Evolutionary conservation across 2,113 vertebrate genomes (phyloP).

Genomic region (Pao palembangensis): DNA sequence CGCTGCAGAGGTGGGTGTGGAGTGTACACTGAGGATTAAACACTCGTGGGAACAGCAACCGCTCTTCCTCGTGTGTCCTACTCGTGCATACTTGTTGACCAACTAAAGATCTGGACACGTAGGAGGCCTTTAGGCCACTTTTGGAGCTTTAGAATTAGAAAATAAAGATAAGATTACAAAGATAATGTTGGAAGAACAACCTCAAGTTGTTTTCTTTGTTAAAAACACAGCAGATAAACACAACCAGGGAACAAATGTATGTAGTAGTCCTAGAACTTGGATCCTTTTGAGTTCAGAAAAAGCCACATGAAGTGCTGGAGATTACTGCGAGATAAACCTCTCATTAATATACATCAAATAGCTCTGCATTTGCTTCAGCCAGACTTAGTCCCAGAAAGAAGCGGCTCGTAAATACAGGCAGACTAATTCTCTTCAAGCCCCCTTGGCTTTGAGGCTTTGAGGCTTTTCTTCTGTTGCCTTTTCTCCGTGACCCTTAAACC

Average conservation of each 20-base stretch:
- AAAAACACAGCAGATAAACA: background rate
- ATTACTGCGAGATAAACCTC: too few relatives aligned
- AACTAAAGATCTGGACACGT: slow-evolving; percentile 23
- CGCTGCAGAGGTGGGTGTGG: slow-evolving; percentile 16
- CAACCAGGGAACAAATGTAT: slow-evolving; percentile 28
- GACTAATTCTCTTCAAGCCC: background rate
- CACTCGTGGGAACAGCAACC: slow-evolving; percentile 11
- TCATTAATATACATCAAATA: too few relatives aligned
- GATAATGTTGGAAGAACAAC: slow-evolving; percentile 5
- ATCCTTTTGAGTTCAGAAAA: background rate
- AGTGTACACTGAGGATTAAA: slow-evolving; percentile 10
- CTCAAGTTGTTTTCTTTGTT: slow-evolving; percentile 3
- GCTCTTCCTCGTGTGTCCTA: slow-evolving; percentile 13
- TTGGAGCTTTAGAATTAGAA: slow-evolving; percentile 20
- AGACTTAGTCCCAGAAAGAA: too few relatives aligned
- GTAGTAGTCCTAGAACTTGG: slow-evolving; percentile 5
- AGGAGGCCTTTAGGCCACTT: background rate
- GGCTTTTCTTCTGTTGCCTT: slow-evolving; percentile 1
- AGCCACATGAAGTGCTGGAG: too few relatives aligned
- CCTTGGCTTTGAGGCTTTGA: background rate
- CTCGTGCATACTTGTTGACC: slow-evolving; percentile 21
- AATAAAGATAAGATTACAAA: slow-evolving; percentile 4
- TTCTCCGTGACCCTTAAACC: slow-evolving; percentile 27
- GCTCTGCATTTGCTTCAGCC: too few relatives aligned
- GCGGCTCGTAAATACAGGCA: too few relatives aligned